A percentile compares a stretch with the other conserved stretches of the same genome.
Conservation (phyloP, 2,797 vertebrate species). For the Crocodylus rhombifer region DNA sequence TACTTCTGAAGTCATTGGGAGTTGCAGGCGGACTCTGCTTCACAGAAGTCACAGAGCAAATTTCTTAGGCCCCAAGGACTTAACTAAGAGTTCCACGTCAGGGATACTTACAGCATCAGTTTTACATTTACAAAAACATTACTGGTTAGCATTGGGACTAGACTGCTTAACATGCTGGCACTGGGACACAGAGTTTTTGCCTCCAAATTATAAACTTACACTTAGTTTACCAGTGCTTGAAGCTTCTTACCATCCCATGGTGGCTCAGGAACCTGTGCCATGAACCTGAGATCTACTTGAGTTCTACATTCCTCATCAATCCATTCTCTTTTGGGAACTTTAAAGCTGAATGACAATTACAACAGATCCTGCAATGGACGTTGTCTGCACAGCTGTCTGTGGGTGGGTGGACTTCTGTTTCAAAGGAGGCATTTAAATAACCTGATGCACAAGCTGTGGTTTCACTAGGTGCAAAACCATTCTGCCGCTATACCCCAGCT, state of each 20-base stretch:
- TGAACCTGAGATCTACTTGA: constrained; percentile 41
- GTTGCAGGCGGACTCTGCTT: not conserved
- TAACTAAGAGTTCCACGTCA: not conserved
- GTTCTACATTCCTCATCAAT: constrained; percentile 50
- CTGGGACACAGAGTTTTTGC: not conserved
- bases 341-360: constrained; percentile 8
- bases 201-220: rapidly evolving
- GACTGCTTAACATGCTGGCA: not conserved
- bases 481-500: constrained; percentile 39
- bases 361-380: constrained; percentile 21
- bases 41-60: not conserved
- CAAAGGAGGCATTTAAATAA: constrained; percentile 65
- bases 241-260: constrained; percentile 6
- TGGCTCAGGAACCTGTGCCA: constrained; percentile 48
- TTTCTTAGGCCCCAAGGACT: not conserved
- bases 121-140: not conserved
- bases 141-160: not conserved
- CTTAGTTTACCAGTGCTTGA: not conserved
- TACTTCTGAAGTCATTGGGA: not conserved
- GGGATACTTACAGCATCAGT: rapidly evolving
- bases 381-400: constrained; percentile 35
- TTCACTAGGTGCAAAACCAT: constrained; percentile 56
- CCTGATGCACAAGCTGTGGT: constrained; percentile 46
- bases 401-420: not conserved
- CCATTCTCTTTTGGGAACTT: constrained; percentile 40